These are phyloP conservation scores for Sebastolobus altivelis DNA, from an alignment of 2,797 vertebrate species.

Conservation along the genomic window DNA sequence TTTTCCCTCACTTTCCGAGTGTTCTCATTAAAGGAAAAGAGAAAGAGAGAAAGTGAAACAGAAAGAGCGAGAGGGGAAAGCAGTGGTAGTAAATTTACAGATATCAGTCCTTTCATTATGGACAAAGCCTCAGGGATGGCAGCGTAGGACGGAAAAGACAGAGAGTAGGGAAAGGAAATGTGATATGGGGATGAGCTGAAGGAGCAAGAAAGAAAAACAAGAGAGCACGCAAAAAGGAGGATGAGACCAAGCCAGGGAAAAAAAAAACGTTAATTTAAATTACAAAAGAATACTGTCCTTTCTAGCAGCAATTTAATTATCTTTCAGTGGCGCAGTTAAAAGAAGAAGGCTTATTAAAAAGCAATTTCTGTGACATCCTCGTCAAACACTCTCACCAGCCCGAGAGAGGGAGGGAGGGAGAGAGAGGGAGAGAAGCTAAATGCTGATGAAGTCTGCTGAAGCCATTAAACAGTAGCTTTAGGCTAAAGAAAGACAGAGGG, in stretches of 20 bases:
- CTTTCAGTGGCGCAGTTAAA: constrained; percentile 86
- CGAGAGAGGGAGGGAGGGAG: constrained; percentile 46
- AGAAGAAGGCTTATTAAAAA: constrained; percentile 88
- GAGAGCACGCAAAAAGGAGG: constrained; percentile 67
- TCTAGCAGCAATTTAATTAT: constrained; percentile 89
- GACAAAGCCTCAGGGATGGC: constrained; percentile 75
- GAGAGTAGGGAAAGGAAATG: constrained; percentile 63
- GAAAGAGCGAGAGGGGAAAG: constrained; percentile 54
- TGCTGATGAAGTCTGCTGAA: constrained; percentile 86
- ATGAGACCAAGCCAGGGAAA: constrained; percentile 60
- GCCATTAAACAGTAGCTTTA: constrained; percentile 88
- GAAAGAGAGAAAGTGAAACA: constrained; percentile 42
- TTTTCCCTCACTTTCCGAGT: constrained; percentile 47
- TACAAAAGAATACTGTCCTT: constrained; percentile 89
- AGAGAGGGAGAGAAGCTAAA: constrained; percentile 74
- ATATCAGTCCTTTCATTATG: constrained; percentile 81
- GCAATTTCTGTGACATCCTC: constrained; percentile 85
- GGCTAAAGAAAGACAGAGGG: constrained; percentile 83
- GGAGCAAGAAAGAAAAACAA: constrained; percentile 64
- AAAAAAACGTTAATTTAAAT: constrained; percentile 88
- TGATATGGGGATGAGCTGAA: constrained; percentile 78
- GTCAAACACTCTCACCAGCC: constrained; percentile 84
- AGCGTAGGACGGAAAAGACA: constrained; percentile 53
- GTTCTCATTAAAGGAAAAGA: constrained; percentile 60
- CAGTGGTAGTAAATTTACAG: constrained; percentile 72